Base-by-base conservation (phyloP, 2,888 invertebrate genomes). In the Hylaea fasciaria region DNA sequence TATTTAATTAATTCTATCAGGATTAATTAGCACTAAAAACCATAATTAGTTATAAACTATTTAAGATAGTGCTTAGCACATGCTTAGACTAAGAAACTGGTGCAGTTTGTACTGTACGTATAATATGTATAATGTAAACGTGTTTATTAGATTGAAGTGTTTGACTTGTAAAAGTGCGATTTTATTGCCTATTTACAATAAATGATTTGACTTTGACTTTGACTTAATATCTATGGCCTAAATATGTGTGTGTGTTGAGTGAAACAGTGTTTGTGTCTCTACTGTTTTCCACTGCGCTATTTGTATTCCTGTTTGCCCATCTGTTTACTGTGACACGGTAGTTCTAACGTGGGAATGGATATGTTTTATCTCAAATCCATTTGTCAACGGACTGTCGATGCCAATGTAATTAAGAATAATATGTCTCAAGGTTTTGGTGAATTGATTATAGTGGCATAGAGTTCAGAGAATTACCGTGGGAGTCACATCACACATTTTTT, bases 301-400 rank as follows among this genome's bases (percentile, higher is more conserved):
- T 17, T 28, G 44, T 41, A 32, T 39, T 53, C 44, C 35, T 41
- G 41, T 50, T 50, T 50, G 48, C 32, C 8, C 13, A 4, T 43
- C 28, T 51, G 40, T 62, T 52, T 51, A 48, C 48, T 40, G 44
- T 52, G 44, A 40, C 56, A 62, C 56, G 44, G 37, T 49, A 39
- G 56, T 44, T 47, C 56, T 62, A 62, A 62, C 61, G 61, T 62
- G 61, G 61, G 61, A 62, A 62, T 56, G 47, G 17, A 32, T 37
- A 35, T 46, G 46, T 17, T 48, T 52, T 57, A 62, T 62, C 61
- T 62, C 13, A 0, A 39, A 40, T 11, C 48, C 52, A 53, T 62
- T 62, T 62, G 56, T 62, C 56, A 62, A 56, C 22, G 43, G 37
- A 4, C 32, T 53, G 52, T 57, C 48, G 52, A 56, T 32, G 41